Evolutionary conservation across 2,113 vertebrate genomes (phyloP).

Genomic region (Macrotis lagotis): DNA sequence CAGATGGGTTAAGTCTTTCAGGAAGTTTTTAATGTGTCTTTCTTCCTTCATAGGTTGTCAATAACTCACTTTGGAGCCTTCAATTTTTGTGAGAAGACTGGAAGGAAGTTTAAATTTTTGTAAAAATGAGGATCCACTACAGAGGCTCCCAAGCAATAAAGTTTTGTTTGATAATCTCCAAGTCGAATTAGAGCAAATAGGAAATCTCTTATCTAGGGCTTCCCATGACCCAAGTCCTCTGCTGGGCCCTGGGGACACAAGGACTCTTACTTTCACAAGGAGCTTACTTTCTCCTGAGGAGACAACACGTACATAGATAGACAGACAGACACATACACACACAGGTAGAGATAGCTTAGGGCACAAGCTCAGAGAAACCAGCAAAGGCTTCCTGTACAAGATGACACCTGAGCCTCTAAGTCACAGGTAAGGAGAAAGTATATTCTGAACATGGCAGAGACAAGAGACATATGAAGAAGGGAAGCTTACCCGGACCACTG

Average conservation of each 20-base stretch:
- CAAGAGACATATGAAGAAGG: neutral
- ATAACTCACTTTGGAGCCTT: neutral
- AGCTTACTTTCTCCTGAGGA: neutral
- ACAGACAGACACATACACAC: no score
- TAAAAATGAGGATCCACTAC: neutral
- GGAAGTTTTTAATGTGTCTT: neutral
- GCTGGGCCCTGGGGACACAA: neutral
- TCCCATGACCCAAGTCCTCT: neutral
- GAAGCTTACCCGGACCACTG: neutral
- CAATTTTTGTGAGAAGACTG: neutral
- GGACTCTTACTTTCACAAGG: neutral
- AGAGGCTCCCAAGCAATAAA: neutral
- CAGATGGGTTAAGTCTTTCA: neutral
- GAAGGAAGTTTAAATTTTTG: neutral
- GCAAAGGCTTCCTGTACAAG: neutral
- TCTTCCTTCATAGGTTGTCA: neutral
- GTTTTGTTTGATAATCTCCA: neutral
- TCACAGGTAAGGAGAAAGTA: neutral
- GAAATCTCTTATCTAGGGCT: neutral
- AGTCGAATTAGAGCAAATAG: neutral
- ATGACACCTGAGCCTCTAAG: neutral
- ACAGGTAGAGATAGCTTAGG: neutral
- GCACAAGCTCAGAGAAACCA: neutral
- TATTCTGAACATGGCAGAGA: neutral
- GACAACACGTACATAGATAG: neutral